A percentile compares a stretch with the other conserved stretches of the same genome.
These are phyloP conservation scores for Geotrypetes seraphini DNA, from an alignment of 2,797 vertebrate species.

Conservation along the genomic window DNA sequence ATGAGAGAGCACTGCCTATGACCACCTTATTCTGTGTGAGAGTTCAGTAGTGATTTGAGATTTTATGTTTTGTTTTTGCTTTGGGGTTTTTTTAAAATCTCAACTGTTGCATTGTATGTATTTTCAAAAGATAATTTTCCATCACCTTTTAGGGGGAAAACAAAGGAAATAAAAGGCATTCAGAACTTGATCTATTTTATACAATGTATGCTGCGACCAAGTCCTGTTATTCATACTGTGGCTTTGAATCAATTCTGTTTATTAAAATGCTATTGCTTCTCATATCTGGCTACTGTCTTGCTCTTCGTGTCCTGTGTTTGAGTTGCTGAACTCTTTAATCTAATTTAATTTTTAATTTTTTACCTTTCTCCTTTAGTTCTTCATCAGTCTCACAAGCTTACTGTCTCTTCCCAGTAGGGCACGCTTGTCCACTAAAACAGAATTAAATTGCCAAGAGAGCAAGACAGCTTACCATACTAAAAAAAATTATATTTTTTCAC, in stretches of 20 bases:
- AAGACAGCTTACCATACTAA: too few species aligned
- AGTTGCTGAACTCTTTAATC: too few species aligned
- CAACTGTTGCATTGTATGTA: conserved; percentile 60
- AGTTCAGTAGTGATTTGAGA: conserved; percentile 59
- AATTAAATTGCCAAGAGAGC: too few species aligned
- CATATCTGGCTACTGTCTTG: conserved; percentile 28
- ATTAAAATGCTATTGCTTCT: conserved; percentile 84
- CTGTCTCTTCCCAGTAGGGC: too few species aligned
- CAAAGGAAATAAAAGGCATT: conserved; percentile 30
- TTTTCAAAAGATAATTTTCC: conserved; percentile 58
- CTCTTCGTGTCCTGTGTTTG: too few species aligned
- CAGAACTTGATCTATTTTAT: conserved; percentile 73
- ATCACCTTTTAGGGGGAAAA: conserved; percentile 15
- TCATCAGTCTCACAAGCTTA: background rate
- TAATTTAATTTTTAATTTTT: too few species aligned
- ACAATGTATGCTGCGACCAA: conserved; percentile 64
- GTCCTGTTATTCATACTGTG: conserved; percentile 53
- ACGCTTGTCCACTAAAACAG: too few species aligned
- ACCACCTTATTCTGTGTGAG: too few species aligned
- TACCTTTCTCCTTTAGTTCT: background rate
- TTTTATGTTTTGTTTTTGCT: too few species aligned
- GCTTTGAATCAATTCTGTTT: conserved; percentile 71
- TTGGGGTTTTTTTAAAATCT: conserved; percentile 60
- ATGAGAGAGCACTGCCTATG: too few species aligned
- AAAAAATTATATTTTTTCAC: too few species aligned